Conservation (phyloP, 2,113 vertebrate genomes). For the Cephalopholis sonnerati region DNA sequence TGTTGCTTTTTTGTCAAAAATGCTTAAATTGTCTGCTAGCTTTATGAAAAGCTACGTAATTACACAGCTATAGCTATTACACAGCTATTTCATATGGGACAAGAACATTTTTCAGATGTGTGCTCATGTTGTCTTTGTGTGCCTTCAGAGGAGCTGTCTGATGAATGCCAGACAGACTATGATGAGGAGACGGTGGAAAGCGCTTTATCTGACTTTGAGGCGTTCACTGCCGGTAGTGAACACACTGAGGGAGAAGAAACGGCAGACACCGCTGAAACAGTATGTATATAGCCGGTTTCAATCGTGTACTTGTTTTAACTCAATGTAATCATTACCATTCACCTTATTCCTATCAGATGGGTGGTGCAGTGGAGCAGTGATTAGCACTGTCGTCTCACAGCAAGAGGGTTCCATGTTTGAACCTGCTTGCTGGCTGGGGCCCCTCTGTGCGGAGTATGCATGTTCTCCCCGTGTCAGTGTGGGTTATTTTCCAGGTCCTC, state of each 20-base stretch:
- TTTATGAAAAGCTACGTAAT: not conserved
- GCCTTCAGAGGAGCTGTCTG: conserved; percentile 87
- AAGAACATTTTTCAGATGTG: not conserved
- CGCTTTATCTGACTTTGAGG: conserved; percentile 80
- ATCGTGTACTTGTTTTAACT: not conserved
- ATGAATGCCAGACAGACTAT: conserved; percentile 93
- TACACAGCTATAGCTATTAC: not conserved
- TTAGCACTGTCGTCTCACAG: too few species aligned
- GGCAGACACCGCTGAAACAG: conserved; percentile 87
- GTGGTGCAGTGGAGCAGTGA: too few species aligned
- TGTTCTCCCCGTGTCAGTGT: too few species aligned
- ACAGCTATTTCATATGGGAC: not conserved
- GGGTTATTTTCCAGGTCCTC: too few species aligned
- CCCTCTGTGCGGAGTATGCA: too few species aligned
- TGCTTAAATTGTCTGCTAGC: not conserved
- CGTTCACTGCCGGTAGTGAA: conserved; percentile 77
- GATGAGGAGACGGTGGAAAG: conserved; percentile 88
- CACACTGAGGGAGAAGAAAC: conserved; percentile 81
- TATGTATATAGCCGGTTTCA: conserved; percentile 56
- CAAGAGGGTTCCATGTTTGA: too few species aligned
- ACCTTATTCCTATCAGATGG: not conserved
- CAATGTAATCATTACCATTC: too few species aligned
- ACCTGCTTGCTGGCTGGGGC: too few species aligned
- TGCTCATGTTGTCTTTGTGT: not conserved
- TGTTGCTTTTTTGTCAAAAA: too few species aligned